Evolutionary conservation across 2,797 vertebrate genomes (phyloP).

Genomic region (Poeciliopsis turneri): DNA sequence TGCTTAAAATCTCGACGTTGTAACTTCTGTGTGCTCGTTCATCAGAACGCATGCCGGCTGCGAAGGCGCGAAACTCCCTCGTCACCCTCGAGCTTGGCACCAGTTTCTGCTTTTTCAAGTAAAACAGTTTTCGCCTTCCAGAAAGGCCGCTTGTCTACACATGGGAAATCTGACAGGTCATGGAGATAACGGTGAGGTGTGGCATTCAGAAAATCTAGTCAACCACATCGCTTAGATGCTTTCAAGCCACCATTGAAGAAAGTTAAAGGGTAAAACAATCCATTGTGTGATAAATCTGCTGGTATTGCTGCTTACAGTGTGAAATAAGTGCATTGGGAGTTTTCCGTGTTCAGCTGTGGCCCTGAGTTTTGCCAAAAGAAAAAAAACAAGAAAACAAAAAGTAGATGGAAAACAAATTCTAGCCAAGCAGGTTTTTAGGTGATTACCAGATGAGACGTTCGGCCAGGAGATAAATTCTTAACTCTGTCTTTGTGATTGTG

Average conservation of each 20-base stretch:
- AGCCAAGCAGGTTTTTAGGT: not conserved
- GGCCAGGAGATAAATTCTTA: not conserved
- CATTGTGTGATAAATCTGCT: not conserved
- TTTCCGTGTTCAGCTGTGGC: not conserved
- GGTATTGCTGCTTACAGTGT: not conserved
- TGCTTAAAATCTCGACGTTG: not conserved
- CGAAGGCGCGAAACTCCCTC: not conserved
- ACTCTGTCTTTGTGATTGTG: not conserved
- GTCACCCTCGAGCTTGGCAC: conserved; percentile 3
- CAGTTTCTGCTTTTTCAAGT: conserved; percentile 4
- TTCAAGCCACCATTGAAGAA: conserved; percentile 7
- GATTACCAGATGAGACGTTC: not conserved
- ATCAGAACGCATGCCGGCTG: not conserved
- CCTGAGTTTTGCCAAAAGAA: not conserved
- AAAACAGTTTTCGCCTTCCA: not conserved
- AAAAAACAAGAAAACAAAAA: not conserved
- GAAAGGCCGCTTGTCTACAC: not conserved
- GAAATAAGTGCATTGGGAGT: not conserved
- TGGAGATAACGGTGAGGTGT: conserved; percentile 11
- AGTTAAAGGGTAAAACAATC: conserved; percentile 19
- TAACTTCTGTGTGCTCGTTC: not conserved
- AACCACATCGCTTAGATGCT: conserved; percentile 19
- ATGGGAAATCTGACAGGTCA: not conserved
- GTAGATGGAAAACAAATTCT: not conserved
- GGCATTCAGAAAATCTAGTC: not conserved